phyloP scores from a whole-genome alignment of 2,797 vertebrate species.

The Pseudomugil gertrudae region DNA sequence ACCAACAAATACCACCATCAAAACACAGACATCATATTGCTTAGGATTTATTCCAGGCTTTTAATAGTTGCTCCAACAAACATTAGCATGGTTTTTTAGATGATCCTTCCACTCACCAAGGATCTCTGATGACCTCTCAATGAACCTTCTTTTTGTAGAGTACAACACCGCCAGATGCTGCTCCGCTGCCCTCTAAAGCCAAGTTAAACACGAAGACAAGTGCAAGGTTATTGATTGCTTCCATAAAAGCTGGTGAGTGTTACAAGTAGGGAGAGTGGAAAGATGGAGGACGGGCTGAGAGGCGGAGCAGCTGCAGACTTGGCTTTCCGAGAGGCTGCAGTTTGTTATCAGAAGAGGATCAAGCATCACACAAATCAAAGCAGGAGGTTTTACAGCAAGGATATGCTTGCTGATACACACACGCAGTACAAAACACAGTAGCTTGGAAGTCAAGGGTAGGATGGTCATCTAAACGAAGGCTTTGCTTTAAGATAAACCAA shows the following conservation, averaged over 20 bases:
- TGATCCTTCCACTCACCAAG: background rate
- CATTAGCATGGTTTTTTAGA: background rate
- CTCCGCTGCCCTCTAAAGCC: slow-evolving; percentile 62
- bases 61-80: background rate
- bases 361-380: slow-evolving; percentile 66
- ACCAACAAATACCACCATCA: background rate
- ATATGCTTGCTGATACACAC: slow-evolving; percentile 18
- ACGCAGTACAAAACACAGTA: slow-evolving; percentile 15
- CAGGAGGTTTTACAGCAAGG: slow-evolving; percentile 37
- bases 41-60: background rate
- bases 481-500: slow-evolving; percentile 31
- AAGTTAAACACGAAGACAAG: slow-evolving; percentile 72
- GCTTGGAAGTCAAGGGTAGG: slow-evolving; percentile 11
- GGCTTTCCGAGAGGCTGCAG: slow-evolving; percentile 53
- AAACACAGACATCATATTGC: background rate
- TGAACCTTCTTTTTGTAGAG: slow-evolving; percentile 48
- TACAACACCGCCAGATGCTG: slow-evolving; percentile 38
- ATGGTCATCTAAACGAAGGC: slow-evolving; percentile 12
- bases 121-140: slow-evolving; percentile 31
- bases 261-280: slow-evolving; percentile 44
- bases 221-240: slow-evolving; percentile 68
- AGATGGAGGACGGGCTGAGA: slow-evolving; percentile 63
- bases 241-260: slow-evolving; percentile 70
- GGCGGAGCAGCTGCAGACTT: slow-evolving; percentile 68
- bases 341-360: slow-evolving; percentile 69